phyloP scores from a whole-genome alignment of 2,888 invertebrate genomes.

The Serrognathus titanus region DNA sequence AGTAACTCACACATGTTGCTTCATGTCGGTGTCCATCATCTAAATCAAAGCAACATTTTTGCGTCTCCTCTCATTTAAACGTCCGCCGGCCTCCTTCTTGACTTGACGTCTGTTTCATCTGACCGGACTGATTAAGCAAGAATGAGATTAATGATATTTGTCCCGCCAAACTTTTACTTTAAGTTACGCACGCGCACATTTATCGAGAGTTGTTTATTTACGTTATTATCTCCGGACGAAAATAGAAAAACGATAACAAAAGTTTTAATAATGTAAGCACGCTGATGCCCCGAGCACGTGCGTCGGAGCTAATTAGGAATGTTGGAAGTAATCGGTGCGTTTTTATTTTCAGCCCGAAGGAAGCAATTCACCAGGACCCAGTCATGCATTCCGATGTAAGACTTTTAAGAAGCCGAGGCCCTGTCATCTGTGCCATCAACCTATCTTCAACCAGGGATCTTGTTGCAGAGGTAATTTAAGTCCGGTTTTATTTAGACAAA shows the following conservation, averaged over 20 bases:
- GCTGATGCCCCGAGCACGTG: slow-evolving; percentile 1
- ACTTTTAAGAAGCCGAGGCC: slow-evolving; percentile 71
- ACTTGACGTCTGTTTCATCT: too few relatives aligned
- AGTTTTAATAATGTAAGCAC: background rate
- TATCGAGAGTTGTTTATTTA: background rate
- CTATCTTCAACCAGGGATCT: slow-evolving; percentile 69
- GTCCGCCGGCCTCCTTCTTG: too few relatives aligned
- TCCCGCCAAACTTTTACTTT: too few relatives aligned
- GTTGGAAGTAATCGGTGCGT: slow-evolving; percentile 12
- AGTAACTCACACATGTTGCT: too few relatives aligned
- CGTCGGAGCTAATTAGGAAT: background rate
- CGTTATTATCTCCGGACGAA: background rate
- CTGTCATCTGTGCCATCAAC: slow-evolving; percentile 77
- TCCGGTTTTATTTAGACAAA: background rate
- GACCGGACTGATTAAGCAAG: too few relatives aligned
- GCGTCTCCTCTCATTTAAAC: too few relatives aligned
- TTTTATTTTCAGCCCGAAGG: slow-evolving; percentile 63
- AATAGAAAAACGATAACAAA: too few relatives aligned
- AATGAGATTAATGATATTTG: too few relatives aligned
- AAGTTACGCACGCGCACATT: too few relatives aligned
- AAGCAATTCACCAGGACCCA: slow-evolving; percentile 59
- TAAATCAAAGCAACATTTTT: too few relatives aligned
- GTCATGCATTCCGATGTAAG: slow-evolving; percentile 72
- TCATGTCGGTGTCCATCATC: too few relatives aligned
- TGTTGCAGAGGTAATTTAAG: slow-evolving; percentile 67